These are phyloP conservation scores for Nephrocerus scutellatus DNA, from an alignment of 2,888 invertebrate species.

Conservation along the genomic window DNA sequence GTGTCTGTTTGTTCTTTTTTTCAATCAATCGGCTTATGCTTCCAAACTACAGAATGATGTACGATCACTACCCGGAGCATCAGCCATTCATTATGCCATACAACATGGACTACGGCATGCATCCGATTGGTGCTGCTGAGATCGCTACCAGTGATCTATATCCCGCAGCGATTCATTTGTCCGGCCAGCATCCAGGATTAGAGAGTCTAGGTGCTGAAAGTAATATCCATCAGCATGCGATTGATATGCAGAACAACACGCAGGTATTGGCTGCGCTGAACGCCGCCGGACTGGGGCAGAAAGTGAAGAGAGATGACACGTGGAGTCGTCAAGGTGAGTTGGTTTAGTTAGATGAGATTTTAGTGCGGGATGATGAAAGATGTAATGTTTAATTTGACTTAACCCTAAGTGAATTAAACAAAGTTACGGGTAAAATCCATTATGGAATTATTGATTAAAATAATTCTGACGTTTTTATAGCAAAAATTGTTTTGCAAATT, in stretches of 20 bases:
- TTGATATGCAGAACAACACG: conserved; percentile 41
- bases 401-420: too few species aligned
- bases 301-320: conserved; percentile 46
- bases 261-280: conserved; percentile 39
- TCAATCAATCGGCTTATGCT: not conserved
- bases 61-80: conserved; percentile 41
- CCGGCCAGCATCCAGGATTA: conserved; percentile 35
- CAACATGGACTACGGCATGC: conserved; percentile 44
- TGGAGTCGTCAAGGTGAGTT: too few species aligned
- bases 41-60: conserved; percentile 37
- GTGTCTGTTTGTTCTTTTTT: conserved; percentile 3
- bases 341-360: too few species aligned
- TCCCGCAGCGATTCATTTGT: conserved; percentile 36
- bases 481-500: too few species aligned
- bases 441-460: too few species aligned
- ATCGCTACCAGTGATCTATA: conserved; percentile 39
- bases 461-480: too few species aligned
- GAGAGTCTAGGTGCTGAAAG: conserved; percentile 40
- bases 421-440: too few species aligned
- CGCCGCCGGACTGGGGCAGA: conserved; percentile 36
- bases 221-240: conserved; percentile 37
- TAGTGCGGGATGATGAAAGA: too few species aligned
- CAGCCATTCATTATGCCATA: conserved; percentile 47
- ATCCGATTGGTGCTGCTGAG: conserved; percentile 33
- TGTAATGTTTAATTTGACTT: too few species aligned